Base-by-base conservation (phyloP, 2,113 vertebrate genomes). In the Cephalophus harveyi region DNA sequence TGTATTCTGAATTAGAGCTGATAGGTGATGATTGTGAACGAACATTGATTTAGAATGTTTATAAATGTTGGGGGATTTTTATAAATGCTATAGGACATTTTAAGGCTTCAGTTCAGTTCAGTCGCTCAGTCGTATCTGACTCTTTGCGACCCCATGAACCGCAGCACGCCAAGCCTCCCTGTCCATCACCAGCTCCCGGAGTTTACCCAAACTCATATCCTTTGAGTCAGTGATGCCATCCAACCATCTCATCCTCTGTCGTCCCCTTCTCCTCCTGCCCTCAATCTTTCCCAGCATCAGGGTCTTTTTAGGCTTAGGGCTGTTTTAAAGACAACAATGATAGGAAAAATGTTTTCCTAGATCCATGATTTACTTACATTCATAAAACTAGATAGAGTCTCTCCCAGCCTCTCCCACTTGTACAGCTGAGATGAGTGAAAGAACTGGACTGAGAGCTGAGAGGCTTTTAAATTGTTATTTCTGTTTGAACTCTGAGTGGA, bases 1-100 rank as follows among this genome's bases (percentile, higher is more conserved):
- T 89, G 12, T 71, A 43, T 96, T 87, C 9, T 92, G 21, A 95
- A 87, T 97, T 89, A 78, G 19, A 82, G 74, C 33, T 85, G 50
- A 25, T 96, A 78, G 40, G 5, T 82, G 57, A 87, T 90, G 81
- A 78, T 90, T 52, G 27, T 94, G 30, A 87, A 83, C 8, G 78
- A 36, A 93, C 57, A 55, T 64, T 85, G 43, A 91, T 93, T 79
- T 33, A 59, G 33, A 54, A 54, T 76, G 1, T 64, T 93, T 93
- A 14, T 79, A 88, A 91, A 33, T 93, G 33, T 40, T 85, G 21
- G 12, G 9, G 21, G 21, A 74, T 74, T 74, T 74, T 74, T 74
- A 74, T 74, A 74, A 74, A 74, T 28, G 19, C 13, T 76, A 78
- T 93, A 86, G 76, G 81, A n/a, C 46, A 74, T 86, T 95, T 95